A percentile compares a stretch with the other conserved stretches of the same genome.
Evolutionary conservation across 2,113 vertebrate species (phyloP).

Genomic region (Hemichromis elongatus): DNA sequence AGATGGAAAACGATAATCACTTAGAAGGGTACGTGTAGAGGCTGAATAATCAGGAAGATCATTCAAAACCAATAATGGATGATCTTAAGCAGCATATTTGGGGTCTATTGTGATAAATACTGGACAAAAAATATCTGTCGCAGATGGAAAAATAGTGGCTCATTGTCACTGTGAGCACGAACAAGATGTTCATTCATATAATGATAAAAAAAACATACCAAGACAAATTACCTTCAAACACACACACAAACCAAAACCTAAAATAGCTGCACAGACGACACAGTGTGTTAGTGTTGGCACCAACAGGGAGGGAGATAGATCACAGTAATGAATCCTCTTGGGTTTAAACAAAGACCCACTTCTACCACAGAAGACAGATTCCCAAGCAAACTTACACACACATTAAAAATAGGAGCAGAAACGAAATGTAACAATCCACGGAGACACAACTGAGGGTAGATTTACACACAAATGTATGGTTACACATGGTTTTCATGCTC

Average conservation of each 20-base stretch:
- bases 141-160: not conserved
- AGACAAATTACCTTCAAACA: constrained; percentile 26
- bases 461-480: not conserved
- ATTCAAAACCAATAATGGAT: not conserved
- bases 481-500: not conserved
- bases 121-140: not conserved
- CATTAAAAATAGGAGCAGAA: not conserved
- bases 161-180: not conserved
- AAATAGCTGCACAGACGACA: constrained; percentile 48
- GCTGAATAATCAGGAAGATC: not conserved
- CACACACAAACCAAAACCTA: not conserved
- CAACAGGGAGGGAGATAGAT: constrained; percentile 51
- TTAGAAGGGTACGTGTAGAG: not conserved
- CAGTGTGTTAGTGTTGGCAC: constrained; percentile 37
- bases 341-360: constrained; percentile 64
- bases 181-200: constrained; percentile 9
- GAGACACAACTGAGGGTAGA: not conserved
- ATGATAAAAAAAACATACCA: not conserved
- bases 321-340: constrained; percentile 66
- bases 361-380: constrained; percentile 34
- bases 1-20: not conserved
- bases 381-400: not conserved
- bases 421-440: not conserved
- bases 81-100: not conserved
- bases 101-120: not conserved